A percentile compares a stretch with the other conserved stretches of the same genome.
Conservation (phyloP, 2,113 vertebrate genomes). For the Pan paniscus region DNA sequence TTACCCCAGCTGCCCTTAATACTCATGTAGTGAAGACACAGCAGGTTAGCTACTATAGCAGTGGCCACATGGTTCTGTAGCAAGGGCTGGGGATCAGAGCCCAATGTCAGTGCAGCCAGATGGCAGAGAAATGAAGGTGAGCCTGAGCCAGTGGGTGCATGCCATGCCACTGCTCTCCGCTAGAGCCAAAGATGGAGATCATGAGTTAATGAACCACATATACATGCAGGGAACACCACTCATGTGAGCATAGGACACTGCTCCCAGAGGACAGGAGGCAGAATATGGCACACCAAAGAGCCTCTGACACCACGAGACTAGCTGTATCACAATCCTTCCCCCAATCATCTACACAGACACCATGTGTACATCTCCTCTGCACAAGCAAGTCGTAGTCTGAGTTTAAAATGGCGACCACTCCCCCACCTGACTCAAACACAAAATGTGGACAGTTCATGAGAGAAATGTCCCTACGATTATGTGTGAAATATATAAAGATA, state of each 20-base stretch:
- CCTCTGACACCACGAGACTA: not conserved
- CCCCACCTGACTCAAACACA: not conserved
- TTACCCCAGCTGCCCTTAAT: not conserved
- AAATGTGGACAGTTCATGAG: not conserved
- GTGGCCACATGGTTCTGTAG: not conserved
- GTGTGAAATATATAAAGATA: not conserved
- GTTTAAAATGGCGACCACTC: not conserved
- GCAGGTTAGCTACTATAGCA: not conserved
- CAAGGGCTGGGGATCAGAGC: not conserved
- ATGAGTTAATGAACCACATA: not conserved
- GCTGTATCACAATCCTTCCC: not conserved
- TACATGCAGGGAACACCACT: not conserved
- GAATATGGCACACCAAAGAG: not conserved
- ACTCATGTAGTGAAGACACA: not conserved
- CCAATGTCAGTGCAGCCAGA: not conserved
- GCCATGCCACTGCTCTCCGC: not conserved
- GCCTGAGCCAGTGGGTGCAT: not conserved
- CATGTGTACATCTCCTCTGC: not conserved
- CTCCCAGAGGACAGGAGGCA: not conserved
- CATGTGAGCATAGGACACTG: not conserved
- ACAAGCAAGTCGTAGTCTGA: not conserved
- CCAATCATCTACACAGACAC: not conserved
- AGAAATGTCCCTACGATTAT: not conserved
- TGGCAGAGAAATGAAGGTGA: not conserved
- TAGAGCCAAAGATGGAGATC: not conserved